Conservation (phyloP, 2,113 vertebrate species). For the Psettodes erumei region DNA sequence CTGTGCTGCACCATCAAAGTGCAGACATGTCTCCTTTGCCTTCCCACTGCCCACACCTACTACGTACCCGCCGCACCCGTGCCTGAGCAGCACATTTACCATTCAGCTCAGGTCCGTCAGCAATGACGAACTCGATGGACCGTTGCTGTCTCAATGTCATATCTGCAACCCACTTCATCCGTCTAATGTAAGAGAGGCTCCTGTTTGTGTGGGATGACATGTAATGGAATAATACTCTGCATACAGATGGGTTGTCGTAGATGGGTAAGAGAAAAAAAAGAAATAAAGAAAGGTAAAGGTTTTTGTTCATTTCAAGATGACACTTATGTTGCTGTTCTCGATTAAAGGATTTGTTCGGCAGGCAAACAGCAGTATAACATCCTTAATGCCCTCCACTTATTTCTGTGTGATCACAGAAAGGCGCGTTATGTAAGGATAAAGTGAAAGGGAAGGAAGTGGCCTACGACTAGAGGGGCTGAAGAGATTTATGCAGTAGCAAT, state of each 20-base stretch:
- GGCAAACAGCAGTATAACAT: background rate
- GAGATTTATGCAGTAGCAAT: conserved; percentile 34
- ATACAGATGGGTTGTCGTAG: background rate
- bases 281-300: too few relatives aligned
- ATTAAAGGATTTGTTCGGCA: background rate
- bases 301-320: too few relatives aligned
- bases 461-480: conserved; percentile 24
- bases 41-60: conserved; percentile 1
- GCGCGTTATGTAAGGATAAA: background rate
- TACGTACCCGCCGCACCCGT: background rate
- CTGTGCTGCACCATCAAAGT: conserved; percentile 41
- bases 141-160: conserved; percentile 51
- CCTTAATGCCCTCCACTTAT: background rate
- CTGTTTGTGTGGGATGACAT: conserved; percentile 15
- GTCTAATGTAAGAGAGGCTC: conserved; percentile 22
- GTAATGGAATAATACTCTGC: background rate
- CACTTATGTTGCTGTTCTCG: too few relatives aligned
- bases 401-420: background rate
- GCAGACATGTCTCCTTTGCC: conserved; percentile 22
- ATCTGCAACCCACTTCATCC: conserved; percentile 45
- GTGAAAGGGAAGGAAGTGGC: conserved; percentile 3
- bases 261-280: too few relatives aligned
- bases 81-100: conserved; percentile 44
- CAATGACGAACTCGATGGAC: conserved; percentile 52
- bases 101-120: conserved; percentile 67